Evolutionary conservation across 1,140 invertebrate genomes (phyloP), one percentile per base, ranked within the genome.

Genomic region (Sitobion miscanthi): DNA sequence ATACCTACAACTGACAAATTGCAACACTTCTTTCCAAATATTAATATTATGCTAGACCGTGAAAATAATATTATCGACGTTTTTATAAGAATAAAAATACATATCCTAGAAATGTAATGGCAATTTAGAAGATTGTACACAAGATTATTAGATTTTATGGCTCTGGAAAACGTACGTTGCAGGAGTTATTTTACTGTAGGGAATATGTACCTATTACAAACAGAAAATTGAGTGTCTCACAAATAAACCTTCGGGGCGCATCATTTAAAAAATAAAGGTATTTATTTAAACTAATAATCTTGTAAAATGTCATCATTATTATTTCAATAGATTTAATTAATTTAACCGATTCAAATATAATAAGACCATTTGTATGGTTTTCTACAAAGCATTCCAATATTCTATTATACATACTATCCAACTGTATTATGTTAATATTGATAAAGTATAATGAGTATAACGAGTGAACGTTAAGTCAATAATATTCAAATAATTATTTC

Each of bases 51-150:
- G 47, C 17, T 88, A 49, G 20, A 87, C 86, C 20, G 38, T 88
- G n/a, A 88, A 88, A 88, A 49, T 88, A 52, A 88, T 88, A 88
- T 88, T 88, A 88, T 35, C 21, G 86, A 52, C 30, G 20, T 52
- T 52, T 86, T 88, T 23, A 88, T 88, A 52, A 88, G 47, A 35
- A 87, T 49, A 49, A 88, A 88, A 52, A 88, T 35, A 52, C 23
- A 35, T 52, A 47, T 88, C n/a, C 86, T 52, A 88, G 6, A 52
- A 88, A 21, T 88, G n/a, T n/a, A 88, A 52, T 52, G 47, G 47
- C 20, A 88, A n/a, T 88, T 88, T 86, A 23, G 30, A 49, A 2
- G 47, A 88, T 88, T 88, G 47, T 88, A 35, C 47, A 23, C 35
- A 35, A 49, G 47, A 88, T 52, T 88, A 88, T 52, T 88, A 20